Evolutionary conservation across 2,888 invertebrate species (phyloP).

Genomic region (Clistopyga incitator): DNA sequence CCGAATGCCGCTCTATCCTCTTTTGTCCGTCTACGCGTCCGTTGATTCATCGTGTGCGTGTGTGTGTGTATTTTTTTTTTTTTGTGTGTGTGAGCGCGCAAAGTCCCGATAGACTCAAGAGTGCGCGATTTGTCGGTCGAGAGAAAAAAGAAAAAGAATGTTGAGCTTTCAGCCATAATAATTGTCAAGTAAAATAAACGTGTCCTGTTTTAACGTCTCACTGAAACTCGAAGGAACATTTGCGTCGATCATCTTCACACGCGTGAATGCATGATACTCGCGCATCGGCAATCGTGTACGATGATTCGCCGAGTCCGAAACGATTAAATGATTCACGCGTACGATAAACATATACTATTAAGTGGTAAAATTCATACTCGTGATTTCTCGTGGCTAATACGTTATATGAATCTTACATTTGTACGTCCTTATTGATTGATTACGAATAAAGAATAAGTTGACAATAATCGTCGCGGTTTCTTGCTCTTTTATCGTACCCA

Average conservation of each 20-base stretch:
- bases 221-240: not conserved
- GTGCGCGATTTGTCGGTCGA: constrained; percentile 3
- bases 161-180: not conserved
- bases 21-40: constrained; percentile 34
- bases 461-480: constrained; percentile 42
- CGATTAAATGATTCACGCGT: constrained; percentile 39
- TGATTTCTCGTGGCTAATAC: constrained; percentile 66
- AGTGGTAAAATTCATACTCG: constrained; percentile 49
- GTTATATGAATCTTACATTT: constrained; percentile 77
- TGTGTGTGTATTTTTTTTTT: not conserved
- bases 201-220: not conserved
- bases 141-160: not conserved
- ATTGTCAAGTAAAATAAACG: not conserved
- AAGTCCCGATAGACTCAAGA: not conserved
- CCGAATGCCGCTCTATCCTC: constrained; percentile 32
- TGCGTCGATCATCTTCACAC: constrained; percentile 7
- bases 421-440: constrained; percentile 76
- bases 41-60: constrained; percentile 15
- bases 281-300: constrained; percentile 3
- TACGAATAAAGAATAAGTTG: constrained; percentile 71
- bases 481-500: not conserved
- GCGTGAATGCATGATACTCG: not conserved
- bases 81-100: not conserved
- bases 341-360: constrained; percentile 48
- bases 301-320: constrained; percentile 34